A percentile compares a stretch with the other conserved stretches of the same genome.
Evolutionary conservation across 2,888 invertebrate genomes (phyloP).

Genomic region (Endomychus coccineus): DNA sequence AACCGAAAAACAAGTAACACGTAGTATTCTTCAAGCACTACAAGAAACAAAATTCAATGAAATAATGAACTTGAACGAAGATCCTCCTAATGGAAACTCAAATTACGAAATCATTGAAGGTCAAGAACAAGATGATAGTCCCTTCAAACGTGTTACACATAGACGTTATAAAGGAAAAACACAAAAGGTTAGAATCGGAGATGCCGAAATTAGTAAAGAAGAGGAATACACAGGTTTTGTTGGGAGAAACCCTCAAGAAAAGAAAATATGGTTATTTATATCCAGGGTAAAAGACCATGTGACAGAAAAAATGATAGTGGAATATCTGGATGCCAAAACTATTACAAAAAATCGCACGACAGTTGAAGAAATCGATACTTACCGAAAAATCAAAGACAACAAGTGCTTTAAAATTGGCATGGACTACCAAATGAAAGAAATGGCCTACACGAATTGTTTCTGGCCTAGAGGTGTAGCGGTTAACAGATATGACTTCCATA

Average conservation of each 20-base stretch:
- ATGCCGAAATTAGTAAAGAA: no score
- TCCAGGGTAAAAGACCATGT: conserved; percentile 3
- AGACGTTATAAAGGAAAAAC: no score
- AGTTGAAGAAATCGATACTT: conserved; percentile 1
- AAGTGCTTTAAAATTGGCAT: conserved; percentile 4
- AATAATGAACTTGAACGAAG: no score
- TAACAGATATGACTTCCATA: conserved; percentile 1
- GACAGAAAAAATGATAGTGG: neutral
- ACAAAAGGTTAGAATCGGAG: no score
- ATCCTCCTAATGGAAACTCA: no score
- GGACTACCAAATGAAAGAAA: neutral
- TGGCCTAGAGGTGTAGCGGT: conserved; percentile 3
- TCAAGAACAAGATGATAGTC: no score
- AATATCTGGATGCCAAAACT: neutral
- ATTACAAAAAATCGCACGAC: neutral
- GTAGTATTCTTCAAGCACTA: no score
- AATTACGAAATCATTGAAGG: no score
- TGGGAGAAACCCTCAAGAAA: conserved; percentile 4
- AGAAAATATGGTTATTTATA: conserved; percentile 3
- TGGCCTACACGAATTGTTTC: neutral
- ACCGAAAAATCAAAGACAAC: neutral
- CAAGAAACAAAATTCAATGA: no score
- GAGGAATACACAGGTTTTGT: no score
- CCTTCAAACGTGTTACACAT: no score
- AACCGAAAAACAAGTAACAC: no score